Conservation (phyloP, 2,888 invertebrate genomes). For the Bursaphelenchus okinawaensis region DNA sequence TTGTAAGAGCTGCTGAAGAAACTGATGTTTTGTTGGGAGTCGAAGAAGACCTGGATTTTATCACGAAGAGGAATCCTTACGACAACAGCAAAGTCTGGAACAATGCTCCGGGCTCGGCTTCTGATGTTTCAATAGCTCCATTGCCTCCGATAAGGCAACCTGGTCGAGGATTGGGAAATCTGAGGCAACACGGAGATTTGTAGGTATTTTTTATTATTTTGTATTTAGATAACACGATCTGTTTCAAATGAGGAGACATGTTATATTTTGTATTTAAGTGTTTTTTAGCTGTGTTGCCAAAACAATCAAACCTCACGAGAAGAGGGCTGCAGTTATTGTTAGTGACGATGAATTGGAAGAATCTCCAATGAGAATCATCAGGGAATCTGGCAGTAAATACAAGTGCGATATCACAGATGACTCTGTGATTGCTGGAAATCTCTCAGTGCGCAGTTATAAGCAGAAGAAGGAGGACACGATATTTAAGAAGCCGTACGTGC, state of each 20-base stretch:
- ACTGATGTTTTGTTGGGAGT: slow-evolving; percentile 3
- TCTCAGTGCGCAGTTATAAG: too few species aligned
- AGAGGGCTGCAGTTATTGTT: too few species aligned
- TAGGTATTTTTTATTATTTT: not conserved
- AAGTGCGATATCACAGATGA: too few species aligned
- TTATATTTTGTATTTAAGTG: too few species aligned
- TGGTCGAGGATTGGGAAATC: not conserved
- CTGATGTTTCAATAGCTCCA: not conserved
- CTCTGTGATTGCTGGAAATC: too few species aligned
- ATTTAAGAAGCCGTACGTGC: not conserved
- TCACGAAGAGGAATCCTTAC: not conserved
- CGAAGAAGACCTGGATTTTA: not conserved
- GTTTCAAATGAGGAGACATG: too few species aligned
- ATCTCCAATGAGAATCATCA: too few species aligned
- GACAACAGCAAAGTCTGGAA: slow-evolving; percentile 1
- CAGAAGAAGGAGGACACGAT: too few species aligned
- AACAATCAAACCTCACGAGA: not conserved
- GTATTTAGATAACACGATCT: too few species aligned
- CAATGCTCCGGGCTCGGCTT: not conserved
- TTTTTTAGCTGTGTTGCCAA: not conserved
- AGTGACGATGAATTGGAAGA: too few species aligned
- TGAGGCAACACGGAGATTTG: not conserved
- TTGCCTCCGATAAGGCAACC: not conserved
- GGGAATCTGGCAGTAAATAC: too few species aligned
- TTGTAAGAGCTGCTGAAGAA: slow-evolving; percentile 6